Percentiles rank a stretch among this genome's conserved stretches.
Evolutionary conservation across 2,113 vertebrate genomes (phyloP).

Genomic region (Balaeniceps rex): DNA sequence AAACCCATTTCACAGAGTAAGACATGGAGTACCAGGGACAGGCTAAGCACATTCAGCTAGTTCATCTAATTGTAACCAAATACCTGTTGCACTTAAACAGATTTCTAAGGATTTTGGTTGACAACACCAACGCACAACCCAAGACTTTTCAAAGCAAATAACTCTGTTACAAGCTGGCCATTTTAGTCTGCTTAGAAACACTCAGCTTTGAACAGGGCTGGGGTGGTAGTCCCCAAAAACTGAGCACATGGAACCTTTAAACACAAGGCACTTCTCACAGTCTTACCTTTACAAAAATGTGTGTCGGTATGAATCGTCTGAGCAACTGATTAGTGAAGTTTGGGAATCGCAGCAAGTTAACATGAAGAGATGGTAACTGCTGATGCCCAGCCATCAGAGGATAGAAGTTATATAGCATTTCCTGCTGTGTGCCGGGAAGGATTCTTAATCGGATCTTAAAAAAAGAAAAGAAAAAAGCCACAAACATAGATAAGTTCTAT

Average conservation of each 20-base stretch:
- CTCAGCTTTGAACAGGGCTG: not conserved
- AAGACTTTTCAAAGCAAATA: not conserved
- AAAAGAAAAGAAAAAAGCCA: not conserved
- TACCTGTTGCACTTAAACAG: not conserved
- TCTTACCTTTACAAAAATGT: slow-evolving; percentile 94
- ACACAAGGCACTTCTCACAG: not conserved
- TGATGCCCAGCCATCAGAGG: slow-evolving; percentile 98
- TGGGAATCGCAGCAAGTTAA: slow-evolving; percentile 85
- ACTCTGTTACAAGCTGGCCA: not conserved
- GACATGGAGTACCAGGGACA: not conserved
- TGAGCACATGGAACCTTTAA: not conserved
- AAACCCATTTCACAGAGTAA: not conserved
- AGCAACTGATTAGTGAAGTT: slow-evolving; percentile 82
- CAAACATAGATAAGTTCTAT: not conserved
- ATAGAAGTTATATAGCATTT: slow-evolving; percentile 96
- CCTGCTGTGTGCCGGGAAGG: slow-evolving; percentile 88
- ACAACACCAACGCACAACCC: not conserved
- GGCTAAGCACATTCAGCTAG: not conserved
- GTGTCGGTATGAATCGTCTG: slow-evolving; percentile 88
- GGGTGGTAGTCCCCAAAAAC: not conserved
- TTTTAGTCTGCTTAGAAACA: not conserved
- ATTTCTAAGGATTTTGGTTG: not conserved
- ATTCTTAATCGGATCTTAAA: slow-evolving; percentile 89
- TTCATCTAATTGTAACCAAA: not conserved
- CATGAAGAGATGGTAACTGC: slow-evolving; percentile 87